Evolutionary conservation across 1,140 invertebrate genomes (phyloP), one percentile per base, ranked within the genome.

Genomic region (Meloidogyne exigua): DNA sequence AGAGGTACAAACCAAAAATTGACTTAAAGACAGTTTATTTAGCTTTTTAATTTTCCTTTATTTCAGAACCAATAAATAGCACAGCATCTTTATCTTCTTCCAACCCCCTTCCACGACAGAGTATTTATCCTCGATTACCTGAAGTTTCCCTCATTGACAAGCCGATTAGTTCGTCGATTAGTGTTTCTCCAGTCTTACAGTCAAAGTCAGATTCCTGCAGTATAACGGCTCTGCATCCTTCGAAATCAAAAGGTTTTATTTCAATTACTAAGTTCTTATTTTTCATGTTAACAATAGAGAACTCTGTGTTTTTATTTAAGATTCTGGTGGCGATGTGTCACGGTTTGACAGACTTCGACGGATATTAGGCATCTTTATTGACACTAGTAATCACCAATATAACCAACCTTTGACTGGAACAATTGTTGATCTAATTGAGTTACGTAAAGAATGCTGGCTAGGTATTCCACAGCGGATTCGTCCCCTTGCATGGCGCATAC

Each of bases 371-470:
- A 62, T 73, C 23, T 26, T 28, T 11, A 2, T 76, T 11, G 32
- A 21, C 11, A 39, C 2, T n/a, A 72, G 39, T 23, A 65, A 73
- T 23, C 5, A 65, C 32, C 13, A 66, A 13, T 25, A 39, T 18
- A 18, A 39, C 1, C 42, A 64, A 21, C 71, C 71, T 23, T 23
- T 0, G 2, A 21, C 18, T 1, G 71, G 57, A 23, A 73, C 71
- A 26, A 70, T 79, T 18, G 76, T 87, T 9, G 81, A 87, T 76
- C 21, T 87, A 68, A 83, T 83, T 9, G 72, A 87, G 72, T 72
- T 87, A 15, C 71, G 85, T 68, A 77, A 85, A 71, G 85, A 87
- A 21, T 88, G 86, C 67, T 87, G 85, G 85, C 81, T 88, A 68
- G 85, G 85, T n/a, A 84, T 87, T 67, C 86, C 85, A 18, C 81